phyloP scores from a whole-genome alignment of 2,113 vertebrate species.

The Heptranchias perlo region DNA sequence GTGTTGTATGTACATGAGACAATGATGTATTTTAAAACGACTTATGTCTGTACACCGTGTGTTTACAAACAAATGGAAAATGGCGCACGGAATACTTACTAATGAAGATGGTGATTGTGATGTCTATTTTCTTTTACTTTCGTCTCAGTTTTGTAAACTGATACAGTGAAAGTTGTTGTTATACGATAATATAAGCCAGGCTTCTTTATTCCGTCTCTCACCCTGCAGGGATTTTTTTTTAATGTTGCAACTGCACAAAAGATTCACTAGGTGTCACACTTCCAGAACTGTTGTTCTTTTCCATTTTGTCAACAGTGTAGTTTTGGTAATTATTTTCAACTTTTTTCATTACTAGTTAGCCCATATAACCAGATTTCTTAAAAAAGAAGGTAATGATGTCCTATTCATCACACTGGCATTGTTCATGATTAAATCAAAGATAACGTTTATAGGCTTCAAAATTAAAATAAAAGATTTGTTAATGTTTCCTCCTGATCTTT shows the following conservation, averaged over 20 bases:
- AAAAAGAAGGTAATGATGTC: not conserved
- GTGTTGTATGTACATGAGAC: not conserved
- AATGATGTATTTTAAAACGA: not conserved
- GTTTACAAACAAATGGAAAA: not conserved
- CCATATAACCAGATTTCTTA: not conserved
- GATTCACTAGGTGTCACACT: constrained; percentile 17
- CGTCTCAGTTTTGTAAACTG: not conserved
- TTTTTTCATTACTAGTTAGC: not conserved
- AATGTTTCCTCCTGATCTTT: not conserved
- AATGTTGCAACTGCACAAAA: not conserved
- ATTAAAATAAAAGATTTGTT: not conserved
- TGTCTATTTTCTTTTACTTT: not conserved
- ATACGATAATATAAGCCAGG: too few relatives aligned
- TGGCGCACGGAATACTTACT: not conserved
- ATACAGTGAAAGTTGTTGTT: not conserved
- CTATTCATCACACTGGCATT: not conserved
- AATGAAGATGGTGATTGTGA: not conserved
- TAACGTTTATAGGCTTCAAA: not conserved
- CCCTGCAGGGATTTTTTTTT: not conserved
- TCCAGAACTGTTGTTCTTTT: not conserved
- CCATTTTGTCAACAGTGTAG: not conserved
- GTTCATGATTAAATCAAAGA: not conserved
- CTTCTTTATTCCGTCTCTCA: not conserved
- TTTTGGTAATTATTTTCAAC: not conserved
- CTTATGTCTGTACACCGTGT: not conserved